These are phyloP conservation scores for Cottus gobio DNA, from an alignment of 2,113 vertebrate species.

Conservation along the genomic window DNA sequence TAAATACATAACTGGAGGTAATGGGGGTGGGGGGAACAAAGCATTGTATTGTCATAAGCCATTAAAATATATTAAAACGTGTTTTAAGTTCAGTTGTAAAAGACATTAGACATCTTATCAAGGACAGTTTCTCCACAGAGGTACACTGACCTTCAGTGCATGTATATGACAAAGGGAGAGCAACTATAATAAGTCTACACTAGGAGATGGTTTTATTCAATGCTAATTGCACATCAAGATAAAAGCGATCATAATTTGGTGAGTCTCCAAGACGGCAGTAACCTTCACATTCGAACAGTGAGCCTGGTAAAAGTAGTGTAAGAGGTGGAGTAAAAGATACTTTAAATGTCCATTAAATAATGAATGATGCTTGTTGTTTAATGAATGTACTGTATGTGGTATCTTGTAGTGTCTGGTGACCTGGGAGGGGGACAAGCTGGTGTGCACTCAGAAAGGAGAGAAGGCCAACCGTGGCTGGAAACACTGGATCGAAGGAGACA, in stretches of 20 bases:
- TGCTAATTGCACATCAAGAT: background rate
- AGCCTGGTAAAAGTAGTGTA: background rate
- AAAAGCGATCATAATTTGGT: background rate
- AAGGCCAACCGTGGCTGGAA: constrained; percentile 94
- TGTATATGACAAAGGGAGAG: background rate
- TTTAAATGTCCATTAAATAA: background rate
- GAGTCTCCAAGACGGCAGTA: background rate
- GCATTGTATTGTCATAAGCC: background rate
- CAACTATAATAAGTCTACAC: background rate
- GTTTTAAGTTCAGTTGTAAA: background rate
- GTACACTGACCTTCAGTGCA: background rate
- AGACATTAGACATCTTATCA: background rate
- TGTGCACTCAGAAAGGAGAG: constrained; percentile 91
- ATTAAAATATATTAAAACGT: background rate
- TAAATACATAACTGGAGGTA: background rate
- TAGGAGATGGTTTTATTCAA: background rate
- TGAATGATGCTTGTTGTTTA: background rate
- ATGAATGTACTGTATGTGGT: background rate
- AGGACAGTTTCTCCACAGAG: background rate
- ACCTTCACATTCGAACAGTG: background rate
- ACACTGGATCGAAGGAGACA: constrained; percentile 91
- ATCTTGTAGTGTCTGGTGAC: constrained; percentile 85
- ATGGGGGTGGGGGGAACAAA: background rate
- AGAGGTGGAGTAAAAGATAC: background rate
- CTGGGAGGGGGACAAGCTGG: constrained; percentile 90